Evolutionary conservation across 1,140 invertebrate genomes (phyloP).

Genomic region (Metaphire vulgaris): DNA sequence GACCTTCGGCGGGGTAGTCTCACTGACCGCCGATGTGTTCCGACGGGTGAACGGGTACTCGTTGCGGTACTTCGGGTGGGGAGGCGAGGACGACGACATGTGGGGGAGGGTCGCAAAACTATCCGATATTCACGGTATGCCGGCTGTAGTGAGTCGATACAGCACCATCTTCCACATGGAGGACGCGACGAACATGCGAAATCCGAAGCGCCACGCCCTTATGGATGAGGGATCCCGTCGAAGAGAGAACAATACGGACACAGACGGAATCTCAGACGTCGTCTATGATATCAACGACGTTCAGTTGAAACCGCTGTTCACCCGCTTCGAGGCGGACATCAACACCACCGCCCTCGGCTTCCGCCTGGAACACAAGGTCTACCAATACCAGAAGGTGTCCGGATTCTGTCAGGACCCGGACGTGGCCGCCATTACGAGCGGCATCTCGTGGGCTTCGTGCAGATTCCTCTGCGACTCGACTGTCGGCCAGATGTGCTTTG

Average conservation of each 20-base stretch:
- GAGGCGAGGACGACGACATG: slow-evolving; percentile 30
- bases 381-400: not conserved
- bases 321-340: not conserved
- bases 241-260: not conserved
- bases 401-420: not conserved
- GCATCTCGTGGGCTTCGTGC: not conserved
- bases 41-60: slow-evolving; percentile 27
- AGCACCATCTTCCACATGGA: not conserved
- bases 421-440: not conserved
- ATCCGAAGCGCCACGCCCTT: not conserved
- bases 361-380: not conserved
- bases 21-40: slow-evolving; percentile 26
- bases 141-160: not conserved
- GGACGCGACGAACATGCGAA: not conserved
- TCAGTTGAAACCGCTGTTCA: not conserved
- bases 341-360: not conserved
- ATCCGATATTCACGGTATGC: not conserved
- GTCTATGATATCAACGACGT: not conserved
- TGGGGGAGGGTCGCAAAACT: not conserved
- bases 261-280: not conserved
- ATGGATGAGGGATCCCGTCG: not conserved
- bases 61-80: slow-evolving; percentile 31
- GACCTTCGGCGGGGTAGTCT: slow-evolving; percentile 27
- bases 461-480: not conserved
- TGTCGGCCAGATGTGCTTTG: not conserved